Conservation (phyloP, 2,113 vertebrate genomes). For the Grantiella picta region DNA sequence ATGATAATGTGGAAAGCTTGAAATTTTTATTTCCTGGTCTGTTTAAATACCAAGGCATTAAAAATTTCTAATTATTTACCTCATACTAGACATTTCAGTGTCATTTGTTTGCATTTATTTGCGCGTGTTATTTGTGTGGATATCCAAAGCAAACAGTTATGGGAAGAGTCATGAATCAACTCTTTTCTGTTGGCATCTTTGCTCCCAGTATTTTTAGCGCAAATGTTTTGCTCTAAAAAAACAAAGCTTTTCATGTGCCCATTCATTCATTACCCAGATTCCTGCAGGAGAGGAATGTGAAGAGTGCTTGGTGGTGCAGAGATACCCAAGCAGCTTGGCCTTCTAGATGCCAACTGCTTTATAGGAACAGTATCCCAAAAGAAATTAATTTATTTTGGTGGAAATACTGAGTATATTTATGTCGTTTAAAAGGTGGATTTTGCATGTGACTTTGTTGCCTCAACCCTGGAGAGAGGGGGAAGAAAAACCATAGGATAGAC, state of each 20-base stretch:
- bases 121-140: neutral
- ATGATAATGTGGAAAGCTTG: neutral
- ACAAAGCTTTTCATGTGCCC: neutral
- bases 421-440: neutral
- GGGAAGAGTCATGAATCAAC: neutral
- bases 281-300: neutral
- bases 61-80: neutral
- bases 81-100: neutral
- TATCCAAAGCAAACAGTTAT: neutral
- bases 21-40: neutral
- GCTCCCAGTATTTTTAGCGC: neutral
- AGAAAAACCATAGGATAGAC: neutral
- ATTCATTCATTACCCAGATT: accelerated
- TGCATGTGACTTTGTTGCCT: neutral
- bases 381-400: neutral
- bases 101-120: neutral
- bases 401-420: neutral
- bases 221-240: neutral
- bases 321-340: accelerated
- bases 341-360: neutral
- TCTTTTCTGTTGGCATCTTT: neutral
- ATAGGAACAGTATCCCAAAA: neutral
- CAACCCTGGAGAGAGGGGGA: accelerated
- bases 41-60: neutral
- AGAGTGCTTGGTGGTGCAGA: neutral